Base-by-base conservation (phyloP, 2,113 vertebrate species). In the Corythornis cristatus region DNA sequence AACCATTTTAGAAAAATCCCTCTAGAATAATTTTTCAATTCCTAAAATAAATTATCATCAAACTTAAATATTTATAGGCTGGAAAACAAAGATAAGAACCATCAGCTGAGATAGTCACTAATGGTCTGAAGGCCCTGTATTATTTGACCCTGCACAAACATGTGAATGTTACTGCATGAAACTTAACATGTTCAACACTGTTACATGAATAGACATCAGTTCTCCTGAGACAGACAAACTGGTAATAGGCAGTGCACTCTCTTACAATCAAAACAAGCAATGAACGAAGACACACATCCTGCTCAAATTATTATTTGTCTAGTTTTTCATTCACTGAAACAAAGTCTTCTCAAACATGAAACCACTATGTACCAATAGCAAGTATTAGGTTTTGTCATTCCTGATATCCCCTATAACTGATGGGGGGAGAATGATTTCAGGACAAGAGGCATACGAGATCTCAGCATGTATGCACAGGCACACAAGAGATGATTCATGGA, bases 41-140 rank as follows among this genome's bases (percentile, higher is more conserved):
- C 73, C 86, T 91, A 86, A 92, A 96, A 90, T 92, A 83, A 75
- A 72, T 14, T 13, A 76, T 37, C 85, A 35, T 62, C 58, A 89
- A 29, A 51, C 35, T 45, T 15, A 37, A 78, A 2, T 79, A 90
- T 77, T 88, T 95, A 84, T 5, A 83, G 54, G 17, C 88, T 62
- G 50, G 50, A 93, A 86, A 95, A 58, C 54, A 84, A 76, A 54
- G 75, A 83, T 40, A 48, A 88, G 35, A 90, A 43, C 33, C 35
- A 45, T 60, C 51, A 84, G 58, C 56, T 16, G 29, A 96, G 86
- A 45, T 73, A 68, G 79, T 20, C 22, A 11, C 58, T 66, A 64
- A 19, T 72, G 35, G 75, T 68, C 43, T 26, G 19, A 78, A 85
- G 68, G 68, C 64, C 79, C 76, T 83, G n/a, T 33, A 56, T 53